Percentiles rank a stretch among this genome's conserved stretches.
Evolutionary conservation across 2,797 vertebrate genomes (phyloP).

Genomic region (Pseudochirops cupreus): DNA sequence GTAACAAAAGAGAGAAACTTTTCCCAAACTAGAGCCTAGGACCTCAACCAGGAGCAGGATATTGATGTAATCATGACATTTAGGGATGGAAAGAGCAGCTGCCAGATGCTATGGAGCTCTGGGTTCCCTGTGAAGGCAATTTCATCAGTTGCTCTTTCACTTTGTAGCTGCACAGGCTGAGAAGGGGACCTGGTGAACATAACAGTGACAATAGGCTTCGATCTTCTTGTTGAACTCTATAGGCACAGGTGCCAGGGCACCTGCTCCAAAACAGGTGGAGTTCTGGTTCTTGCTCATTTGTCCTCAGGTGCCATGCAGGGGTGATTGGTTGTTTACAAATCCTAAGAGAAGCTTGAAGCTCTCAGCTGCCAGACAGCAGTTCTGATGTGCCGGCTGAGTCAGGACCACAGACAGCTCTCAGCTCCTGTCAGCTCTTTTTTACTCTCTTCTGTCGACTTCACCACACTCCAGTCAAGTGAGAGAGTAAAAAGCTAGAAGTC

Average conservation of each 20-base stretch:
- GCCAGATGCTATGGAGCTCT: not conserved
- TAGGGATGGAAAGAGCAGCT: not conserved
- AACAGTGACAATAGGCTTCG: not conserved
- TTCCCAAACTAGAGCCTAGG: not conserved
- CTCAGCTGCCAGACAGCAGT: not conserved
- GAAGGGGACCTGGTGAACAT: not conserved
- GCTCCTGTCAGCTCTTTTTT: not conserved
- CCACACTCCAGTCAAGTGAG: constrained; percentile 1
- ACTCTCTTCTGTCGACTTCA: not conserved
- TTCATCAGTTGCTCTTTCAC: not conserved
- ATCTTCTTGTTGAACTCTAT: not conserved
- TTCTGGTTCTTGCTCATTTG: not conserved
- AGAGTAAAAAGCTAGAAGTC: not conserved
- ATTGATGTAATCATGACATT: not conserved
- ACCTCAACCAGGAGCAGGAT: not conserved
- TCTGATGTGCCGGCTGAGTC: not conserved
- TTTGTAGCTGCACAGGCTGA: not conserved
- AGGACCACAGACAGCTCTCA: not conserved
- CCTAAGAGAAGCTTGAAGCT: not conserved
- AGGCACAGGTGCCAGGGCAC: not conserved
- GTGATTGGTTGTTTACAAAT: not conserved
- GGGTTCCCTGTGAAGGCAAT: not conserved
- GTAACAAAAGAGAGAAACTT: not conserved
- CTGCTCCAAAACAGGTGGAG: not conserved
- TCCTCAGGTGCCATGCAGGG: not conserved